Base-by-base conservation (phyloP, 2,797 vertebrate species). In the Melanotaenia boesemani region DNA sequence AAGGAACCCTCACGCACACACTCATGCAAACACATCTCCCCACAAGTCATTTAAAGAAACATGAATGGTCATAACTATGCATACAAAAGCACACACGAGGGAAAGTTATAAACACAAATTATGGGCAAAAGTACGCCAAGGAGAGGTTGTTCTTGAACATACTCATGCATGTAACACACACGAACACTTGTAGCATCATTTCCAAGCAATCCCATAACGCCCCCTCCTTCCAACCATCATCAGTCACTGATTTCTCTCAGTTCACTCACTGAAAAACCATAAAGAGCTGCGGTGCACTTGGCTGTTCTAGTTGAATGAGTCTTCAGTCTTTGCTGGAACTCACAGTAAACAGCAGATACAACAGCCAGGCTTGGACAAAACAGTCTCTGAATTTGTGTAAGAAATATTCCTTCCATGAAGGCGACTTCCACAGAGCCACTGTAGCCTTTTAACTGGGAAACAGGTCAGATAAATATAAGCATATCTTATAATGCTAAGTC, bases 41-140 rank as follows among this genome's bases (percentile, higher is more conserved):
- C 75, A 76, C 52, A 72, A 36, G 59, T 52, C 70, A 76, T 85
- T 84, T 84, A 81, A 68, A 67, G 60, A 67, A 59, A 86, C 83
- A 84, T 74, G 76, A 85, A 72, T 71, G 56, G 73, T 63, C 37
- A 69, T 76, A 83, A 79, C 81, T 73, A 67, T 70, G 71, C 72
- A 77, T 66, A 39, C 67, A 74, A 76, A 75, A 62, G 70, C 39
- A 62, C 66, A 72, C 76, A 71, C 66, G 30, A 60, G 70, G 71
- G 63, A 84, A 63, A 75, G 50, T 66, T 59, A 77, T 86, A 76
- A 79, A 86, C 67, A 80, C 67, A 82, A 82, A 79, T 84, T 84
- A 82, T 70, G 70, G 73, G 64, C 67, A 66, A 76, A 73, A 54
- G 59, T 24, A 57, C 2, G n/a, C 67, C 72, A 80, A 65, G 20